Evolutionary conservation across 92 coral and sea anemone genomes (phyloP).

Genomic region (Heteractis magnifica): DNA sequence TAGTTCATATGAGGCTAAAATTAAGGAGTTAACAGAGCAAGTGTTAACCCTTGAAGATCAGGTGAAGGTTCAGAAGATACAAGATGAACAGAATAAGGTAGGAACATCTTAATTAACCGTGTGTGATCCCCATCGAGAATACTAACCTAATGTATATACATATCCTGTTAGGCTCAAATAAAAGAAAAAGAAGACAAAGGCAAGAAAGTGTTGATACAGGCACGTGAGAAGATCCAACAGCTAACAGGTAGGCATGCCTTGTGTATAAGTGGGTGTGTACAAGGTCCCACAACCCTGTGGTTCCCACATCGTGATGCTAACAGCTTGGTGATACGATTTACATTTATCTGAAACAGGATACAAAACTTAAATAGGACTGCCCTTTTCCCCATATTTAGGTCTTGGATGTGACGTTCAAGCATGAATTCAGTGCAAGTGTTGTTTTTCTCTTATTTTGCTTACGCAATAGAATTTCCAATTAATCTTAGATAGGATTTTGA

Average conservation of each 20-base stretch:
- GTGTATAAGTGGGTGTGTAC: background rate
- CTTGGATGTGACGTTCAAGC: no score
- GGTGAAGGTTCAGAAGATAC: constrained; percentile 65
- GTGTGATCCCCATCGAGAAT: background rate
- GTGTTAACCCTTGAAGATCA: constrained; percentile 62
- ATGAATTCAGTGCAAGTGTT: no score
- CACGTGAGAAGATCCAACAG: constrained; percentile 76
- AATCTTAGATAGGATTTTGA: no score
- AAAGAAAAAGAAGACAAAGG: constrained; percentile 93
- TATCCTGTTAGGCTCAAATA: constrained; percentile 46
- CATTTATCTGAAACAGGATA: no score
- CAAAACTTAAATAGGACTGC: no score
- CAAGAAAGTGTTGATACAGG: constrained; percentile 77
- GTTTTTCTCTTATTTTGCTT: no score
- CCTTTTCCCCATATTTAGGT: no score
- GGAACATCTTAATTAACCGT: background rate
- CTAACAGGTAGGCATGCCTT: constrained; percentile 55
- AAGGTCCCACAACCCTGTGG: no score
- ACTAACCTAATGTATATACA: background rate
- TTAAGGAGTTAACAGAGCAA: constrained; percentile 76
- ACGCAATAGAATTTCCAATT: no score
- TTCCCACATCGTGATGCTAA: no score
- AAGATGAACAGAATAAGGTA: constrained; percentile 78
- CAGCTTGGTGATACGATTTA: no score
- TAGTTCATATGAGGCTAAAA: constrained; percentile 48